Percentiles rank a stretch among this genome's conserved stretches.
Evolutionary conservation across 1,140 invertebrate genomes (phyloP).

Genomic region (Scaptodrosophila lebanonensis): DNA sequence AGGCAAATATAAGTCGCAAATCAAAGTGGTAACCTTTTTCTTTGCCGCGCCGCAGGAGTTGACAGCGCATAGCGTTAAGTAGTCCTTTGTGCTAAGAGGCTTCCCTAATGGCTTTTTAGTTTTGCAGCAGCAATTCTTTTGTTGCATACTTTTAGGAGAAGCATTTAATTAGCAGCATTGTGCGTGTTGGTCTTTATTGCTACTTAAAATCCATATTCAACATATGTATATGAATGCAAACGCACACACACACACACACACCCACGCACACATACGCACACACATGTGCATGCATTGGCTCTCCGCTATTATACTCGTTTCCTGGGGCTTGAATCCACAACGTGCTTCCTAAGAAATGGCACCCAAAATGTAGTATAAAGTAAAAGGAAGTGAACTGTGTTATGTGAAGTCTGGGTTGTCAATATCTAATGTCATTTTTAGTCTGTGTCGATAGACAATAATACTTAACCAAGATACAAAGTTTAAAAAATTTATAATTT

Average conservation of each 20-base stretch:
- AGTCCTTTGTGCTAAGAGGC: conserved; percentile 20
- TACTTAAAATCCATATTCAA: neutral
- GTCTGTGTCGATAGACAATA: too few relatives aligned
- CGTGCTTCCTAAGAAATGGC: conserved; percentile 63
- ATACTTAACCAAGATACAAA: too few relatives aligned
- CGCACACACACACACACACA: neutral
- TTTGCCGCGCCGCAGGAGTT: conserved; percentile 41
- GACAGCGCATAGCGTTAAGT: conserved; percentile 61
- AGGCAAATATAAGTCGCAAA: conserved; percentile 35
- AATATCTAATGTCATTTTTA: too few relatives aligned
- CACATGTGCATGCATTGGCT: too few relatives aligned
- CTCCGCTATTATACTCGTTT: too few relatives aligned
- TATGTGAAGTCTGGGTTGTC: too few relatives aligned
- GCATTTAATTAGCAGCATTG: conserved; percentile 48
- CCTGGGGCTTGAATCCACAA: conserved; percentile 67
- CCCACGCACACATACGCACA: conserved; percentile 15
- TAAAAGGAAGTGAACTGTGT: too few relatives aligned
- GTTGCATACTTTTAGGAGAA: conserved; percentile 58
- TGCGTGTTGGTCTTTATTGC: too few relatives aligned
- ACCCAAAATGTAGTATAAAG: too few relatives aligned
- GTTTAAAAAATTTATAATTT: too few relatives aligned
- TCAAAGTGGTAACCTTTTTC: conserved; percentile 23
- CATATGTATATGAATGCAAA: neutral
- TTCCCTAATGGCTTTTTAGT: conserved; percentile 34
- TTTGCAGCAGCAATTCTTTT: conserved; percentile 44